A percentile compares a stretch with the other conserved stretches of the same genome.
Conservation (phyloP, 37 sponge, comb jelly and placozoan species). For the Dysidea cf. avara region DNA sequence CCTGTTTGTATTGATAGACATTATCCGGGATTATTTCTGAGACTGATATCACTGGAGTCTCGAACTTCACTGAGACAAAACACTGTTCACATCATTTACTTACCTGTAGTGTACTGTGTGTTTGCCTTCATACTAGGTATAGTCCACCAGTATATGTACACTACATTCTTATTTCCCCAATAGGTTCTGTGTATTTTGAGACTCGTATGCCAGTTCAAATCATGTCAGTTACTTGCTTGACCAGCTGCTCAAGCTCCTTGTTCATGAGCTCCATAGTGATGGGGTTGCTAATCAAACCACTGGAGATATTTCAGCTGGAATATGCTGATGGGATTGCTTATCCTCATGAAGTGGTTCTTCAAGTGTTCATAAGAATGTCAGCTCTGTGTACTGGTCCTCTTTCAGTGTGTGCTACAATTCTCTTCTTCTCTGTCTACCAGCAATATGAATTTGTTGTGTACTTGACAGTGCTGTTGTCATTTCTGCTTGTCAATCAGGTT, state of each 20-base stretch:
- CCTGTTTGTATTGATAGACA: slow-evolving; percentile 43
- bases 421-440: slow-evolving; percentile 45
- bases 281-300: slow-evolving; percentile 67
- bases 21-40: slow-evolving; percentile 68
- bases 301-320: slow-evolving; percentile 73
- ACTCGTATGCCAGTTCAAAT: slow-evolving; percentile 42
- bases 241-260: slow-evolving; percentile 74
- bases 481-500: slow-evolving; percentile 65
- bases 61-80: slow-evolving; percentile 70
- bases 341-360: slow-evolving; percentile 69
- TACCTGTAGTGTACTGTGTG: slow-evolving; percentile 69
- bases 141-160: background rate
- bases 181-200: slow-evolving; percentile 63
- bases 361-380: slow-evolving; percentile 65
- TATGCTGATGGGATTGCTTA: slow-evolving; percentile 70
- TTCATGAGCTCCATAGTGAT: slow-evolving; percentile 83
- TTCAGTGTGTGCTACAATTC: slow-evolving; percentile 31
- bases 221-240: slow-evolving; percentile 67
- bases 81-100: slow-evolving; percentile 59
- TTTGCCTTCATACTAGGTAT: slow-evolving; percentile 67
- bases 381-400: slow-evolving; percentile 56
- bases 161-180: background rate
- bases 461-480: slow-evolving; percentile 35
- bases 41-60: slow-evolving; percentile 66
- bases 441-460: slow-evolving; percentile 3